Conservation (phyloP, 2,113 vertebrate genomes). For the Passerina amoena region DNA sequence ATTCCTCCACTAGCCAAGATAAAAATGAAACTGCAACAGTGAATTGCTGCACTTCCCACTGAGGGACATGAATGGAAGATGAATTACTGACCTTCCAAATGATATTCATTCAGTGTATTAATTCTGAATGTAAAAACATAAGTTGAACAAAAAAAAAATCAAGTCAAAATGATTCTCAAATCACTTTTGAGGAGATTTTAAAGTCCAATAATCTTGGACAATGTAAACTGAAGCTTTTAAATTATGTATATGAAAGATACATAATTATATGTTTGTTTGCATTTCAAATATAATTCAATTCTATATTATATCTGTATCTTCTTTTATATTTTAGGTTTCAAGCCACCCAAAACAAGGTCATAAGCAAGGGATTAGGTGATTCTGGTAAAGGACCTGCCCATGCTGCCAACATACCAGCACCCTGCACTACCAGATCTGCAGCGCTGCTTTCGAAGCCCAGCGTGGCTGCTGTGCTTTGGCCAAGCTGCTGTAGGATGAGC, state of each 20-base stretch:
- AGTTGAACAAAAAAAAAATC: background rate
- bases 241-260: background rate
- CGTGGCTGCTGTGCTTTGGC: background rate
- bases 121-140: background rate
- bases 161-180: background rate
- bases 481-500: background rate
- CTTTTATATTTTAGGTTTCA: background rate
- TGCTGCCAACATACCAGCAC: rapidly evolving
- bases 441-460: background rate
- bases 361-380: background rate
- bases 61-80: background rate
- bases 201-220: background rate
- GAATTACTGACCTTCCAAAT: background rate
- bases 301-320: background rate
- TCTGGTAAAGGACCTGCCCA: background rate
- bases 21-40: conserved; percentile 16
- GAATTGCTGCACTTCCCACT: background rate
- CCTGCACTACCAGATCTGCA: background rate
- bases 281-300: background rate
- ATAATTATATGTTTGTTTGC: background rate
- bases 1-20: background rate
- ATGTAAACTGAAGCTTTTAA: background rate
- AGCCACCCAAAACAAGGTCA: background rate
- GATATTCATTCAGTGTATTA: background rate
- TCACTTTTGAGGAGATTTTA: background rate